A percentile compares a stretch with the other conserved stretches of the same genome.
Conservation (phyloP, 2,797 vertebrate genomes). For the Gymnopithys bicolor region DNA sequence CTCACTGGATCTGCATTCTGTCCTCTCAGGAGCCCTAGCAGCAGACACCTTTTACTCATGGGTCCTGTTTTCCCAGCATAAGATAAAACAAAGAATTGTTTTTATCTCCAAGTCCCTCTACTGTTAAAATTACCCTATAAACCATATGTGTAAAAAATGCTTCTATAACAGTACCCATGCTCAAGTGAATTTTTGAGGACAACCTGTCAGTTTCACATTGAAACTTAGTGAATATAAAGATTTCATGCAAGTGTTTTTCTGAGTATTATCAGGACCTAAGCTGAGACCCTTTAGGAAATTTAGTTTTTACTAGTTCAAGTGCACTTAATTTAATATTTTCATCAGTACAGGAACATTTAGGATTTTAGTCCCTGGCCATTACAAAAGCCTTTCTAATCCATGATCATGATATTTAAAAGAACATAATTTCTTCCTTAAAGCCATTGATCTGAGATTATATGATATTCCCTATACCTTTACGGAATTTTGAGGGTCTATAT, state of each 20-base stretch:
- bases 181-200: background rate
- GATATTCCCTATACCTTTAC: constrained; percentile 44
- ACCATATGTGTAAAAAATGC: background rate
- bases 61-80: background rate
- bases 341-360: background rate
- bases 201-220: background rate
- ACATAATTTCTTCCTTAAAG: background rate
- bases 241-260: background rate
- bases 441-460: constrained; percentile 42
- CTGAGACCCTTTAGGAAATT: background rate
- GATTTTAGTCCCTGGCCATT: background rate
- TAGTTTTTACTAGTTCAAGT: background rate
- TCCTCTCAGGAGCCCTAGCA: background rate
- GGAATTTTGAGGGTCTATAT: constrained; percentile 62
- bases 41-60: background rate
- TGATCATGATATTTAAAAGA: constrained; percentile 34
- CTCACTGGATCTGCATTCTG: background rate
- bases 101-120: background rate
- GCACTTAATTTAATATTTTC: constrained; percentile 30
- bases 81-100: background rate
- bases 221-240: background rate
- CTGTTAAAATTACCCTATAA: background rate
- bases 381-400: constrained; percentile 56
- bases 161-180: background rate
- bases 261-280: background rate